Base-by-base conservation (phyloP, 2,797 vertebrate species). In the Megalops cyprinoides region DNA sequence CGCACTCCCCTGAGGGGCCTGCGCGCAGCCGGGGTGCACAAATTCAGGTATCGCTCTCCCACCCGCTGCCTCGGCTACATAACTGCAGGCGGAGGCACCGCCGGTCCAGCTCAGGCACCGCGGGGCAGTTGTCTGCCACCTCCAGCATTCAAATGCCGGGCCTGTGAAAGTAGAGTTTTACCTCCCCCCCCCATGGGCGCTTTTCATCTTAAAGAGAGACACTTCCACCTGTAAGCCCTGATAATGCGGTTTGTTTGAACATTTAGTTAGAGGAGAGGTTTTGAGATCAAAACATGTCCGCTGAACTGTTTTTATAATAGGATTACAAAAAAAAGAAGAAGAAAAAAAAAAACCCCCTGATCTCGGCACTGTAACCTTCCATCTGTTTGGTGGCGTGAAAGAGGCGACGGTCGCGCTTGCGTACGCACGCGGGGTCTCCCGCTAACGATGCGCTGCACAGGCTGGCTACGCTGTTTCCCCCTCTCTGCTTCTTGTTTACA, bases 141-240 rank as follows among this genome's bases (percentile, higher is more conserved):
- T 42, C 65, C 18, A 65, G 65, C 65, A 69, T 69, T 42, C 37
- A 69, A 42, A 69, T 23, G 42, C 3, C 4, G 15, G 23, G 65
- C 65, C 48, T 10, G 44, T 48, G 28, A 48, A 49, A 74, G 25
- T 42, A 25, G 25, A 28, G 48, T 46, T 56, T 77, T 14, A 60
- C 76, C 55, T 23, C 28, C 51, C 10, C 76, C 55, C 23, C 28
- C 51, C 10, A n/a, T 10, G 15, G 65, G 31, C 76, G 1, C 31
- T 2, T 60, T 77, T 77, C 53, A 58, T 77, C 76, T 77, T 44
- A 77, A 77, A 77, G 34, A 65, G 53, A 58, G 31, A 34, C 62
- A 1, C 65, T 6, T 49, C 78, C 48, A 39, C 79, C 28, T 48
- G 34, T 37, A 73, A 76, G 55, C n/a, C 1, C 42, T 18, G 73